Percentiles rank a stretch among this genome's conserved stretches.
These are phyloP conservation scores for Drosophila longiperda DNA, from an alignment of 2,888 invertebrate species.

Conservation along the genomic window DNA sequence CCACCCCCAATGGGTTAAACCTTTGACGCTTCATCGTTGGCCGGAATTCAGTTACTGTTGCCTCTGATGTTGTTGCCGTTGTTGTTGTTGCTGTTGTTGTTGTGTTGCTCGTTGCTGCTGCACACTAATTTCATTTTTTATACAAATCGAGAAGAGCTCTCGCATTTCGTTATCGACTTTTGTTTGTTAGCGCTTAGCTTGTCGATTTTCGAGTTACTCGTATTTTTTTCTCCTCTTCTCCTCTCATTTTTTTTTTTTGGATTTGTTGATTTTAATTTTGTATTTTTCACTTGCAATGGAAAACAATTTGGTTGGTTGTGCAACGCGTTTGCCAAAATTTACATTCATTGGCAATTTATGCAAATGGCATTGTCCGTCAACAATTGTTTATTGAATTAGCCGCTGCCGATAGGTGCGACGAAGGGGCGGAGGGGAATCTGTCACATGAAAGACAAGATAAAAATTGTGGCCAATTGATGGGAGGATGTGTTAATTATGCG, in stretches of 20 bases:
- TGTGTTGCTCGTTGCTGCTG: constrained; percentile 21
- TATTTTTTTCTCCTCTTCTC: constrained; percentile 19
- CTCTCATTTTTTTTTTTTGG: constrained; percentile 8
- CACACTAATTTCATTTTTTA: constrained; percentile 75
- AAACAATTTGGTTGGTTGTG: constrained; percentile 66
- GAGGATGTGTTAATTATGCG: constrained; percentile 49
- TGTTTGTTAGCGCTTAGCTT: constrained; percentile 78
- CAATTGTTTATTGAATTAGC: constrained; percentile 58
- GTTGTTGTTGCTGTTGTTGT: constrained; percentile 35
- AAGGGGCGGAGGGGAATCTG: background rate
- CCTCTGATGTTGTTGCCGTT: constrained; percentile 19
- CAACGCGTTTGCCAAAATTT: constrained; percentile 64
- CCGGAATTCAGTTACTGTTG: constrained; percentile 67
- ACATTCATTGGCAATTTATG: constrained; percentile 83
- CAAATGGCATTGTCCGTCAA: constrained; percentile 74
- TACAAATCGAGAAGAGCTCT: constrained; percentile 67
- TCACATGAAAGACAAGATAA: constrained; percentile 56
- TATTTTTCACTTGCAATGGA: constrained; percentile 43
- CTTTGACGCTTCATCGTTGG: constrained; percentile 64
- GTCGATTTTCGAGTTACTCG: constrained; percentile 58
- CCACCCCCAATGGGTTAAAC: constrained; percentile 27
- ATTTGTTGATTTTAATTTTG: constrained; percentile 5
- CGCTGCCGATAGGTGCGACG: background rate
- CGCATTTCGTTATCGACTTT: constrained; percentile 78
- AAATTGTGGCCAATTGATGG: constrained; percentile 58